These are phyloP conservation scores for Rhinophrynus dorsalis DNA, from an alignment of 2,797 vertebrate genomes.

Conservation along the genomic window DNA sequence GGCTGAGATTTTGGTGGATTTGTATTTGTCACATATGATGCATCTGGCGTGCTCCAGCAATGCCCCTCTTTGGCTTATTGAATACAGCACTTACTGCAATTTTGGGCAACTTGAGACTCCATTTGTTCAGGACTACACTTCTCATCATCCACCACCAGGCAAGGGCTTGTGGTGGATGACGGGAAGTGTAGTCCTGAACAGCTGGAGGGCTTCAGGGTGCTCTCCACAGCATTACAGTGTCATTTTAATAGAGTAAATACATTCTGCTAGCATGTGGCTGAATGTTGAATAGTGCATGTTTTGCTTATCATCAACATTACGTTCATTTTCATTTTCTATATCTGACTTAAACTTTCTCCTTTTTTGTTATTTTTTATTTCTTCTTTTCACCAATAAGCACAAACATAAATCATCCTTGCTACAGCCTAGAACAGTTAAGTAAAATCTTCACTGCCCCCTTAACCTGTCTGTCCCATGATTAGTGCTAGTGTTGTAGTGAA, in stretches of 20 bases:
- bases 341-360: constrained; percentile 96
- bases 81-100: too few relatives aligned
- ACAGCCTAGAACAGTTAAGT: constrained; percentile 99
- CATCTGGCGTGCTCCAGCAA: too few relatives aligned
- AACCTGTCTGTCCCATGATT: constrained; percentile 74
- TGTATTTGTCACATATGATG: too few relatives aligned
- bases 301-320: constrained; percentile 88
- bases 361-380: constrained; percentile 81
- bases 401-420: constrained; percentile 99
- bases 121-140: too few relatives aligned
- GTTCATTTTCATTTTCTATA: constrained; percentile 88
- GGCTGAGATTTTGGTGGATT: too few relatives aligned
- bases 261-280: constrained; percentile 54
- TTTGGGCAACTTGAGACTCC: too few relatives aligned
- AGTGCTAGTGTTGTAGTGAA: constrained; percentile 80
- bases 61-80: too few relatives aligned
- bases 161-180: too few relatives aligned
- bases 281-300: constrained; percentile 74
- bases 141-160: too few relatives aligned
- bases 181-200: too few relatives aligned
- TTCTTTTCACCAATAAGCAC: constrained; percentile 95
- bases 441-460: constrained; percentile 78
- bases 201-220: too few relatives aligned
- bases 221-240: too few relatives aligned
- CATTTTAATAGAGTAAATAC: neutral